Percentiles rank a stretch among this genome's conserved stretches.
phyloP scores from a whole-genome alignment of 1,140 invertebrate species.

The Euura saliciscinereae region DNA sequence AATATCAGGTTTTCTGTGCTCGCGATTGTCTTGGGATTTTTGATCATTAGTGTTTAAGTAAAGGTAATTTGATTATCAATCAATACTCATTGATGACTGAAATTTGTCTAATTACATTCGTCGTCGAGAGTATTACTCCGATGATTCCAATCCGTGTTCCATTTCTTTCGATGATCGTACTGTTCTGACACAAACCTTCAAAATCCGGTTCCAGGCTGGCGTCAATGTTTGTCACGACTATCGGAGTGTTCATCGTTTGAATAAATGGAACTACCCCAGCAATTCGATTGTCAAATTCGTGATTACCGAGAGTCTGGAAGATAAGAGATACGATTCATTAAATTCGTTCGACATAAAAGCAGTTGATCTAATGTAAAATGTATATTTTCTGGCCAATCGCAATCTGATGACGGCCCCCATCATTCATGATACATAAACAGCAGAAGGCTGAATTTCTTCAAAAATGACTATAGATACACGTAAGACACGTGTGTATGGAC shows the following conservation, averaged over 20 bases:
- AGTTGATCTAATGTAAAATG: no score
- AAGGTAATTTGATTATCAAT: background rate
- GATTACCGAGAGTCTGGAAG: constrained; percentile 81
- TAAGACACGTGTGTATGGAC: no score
- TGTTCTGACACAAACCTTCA: constrained; percentile 64
- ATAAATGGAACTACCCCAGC: constrained; percentile 78
- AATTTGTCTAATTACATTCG: constrained; percentile 63
- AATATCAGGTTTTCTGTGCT: constrained; percentile 68
- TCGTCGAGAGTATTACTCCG: constrained; percentile 76
- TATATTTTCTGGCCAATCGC: constrained; percentile 64
- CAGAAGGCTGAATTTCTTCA: constrained; percentile 87
- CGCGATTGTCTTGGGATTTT: constrained; percentile 62
- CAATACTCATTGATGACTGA: background rate
- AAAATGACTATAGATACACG: constrained; percentile 68
- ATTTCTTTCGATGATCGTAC: constrained; percentile 62
- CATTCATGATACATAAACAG: constrained; percentile 75
- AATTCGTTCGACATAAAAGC: no score
- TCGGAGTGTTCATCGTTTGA: constrained; percentile 65
- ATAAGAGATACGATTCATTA: background rate
- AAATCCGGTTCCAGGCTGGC: constrained; percentile 68
- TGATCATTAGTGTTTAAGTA: constrained; percentile 25
- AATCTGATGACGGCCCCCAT: constrained; percentile 79
- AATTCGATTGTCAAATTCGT: constrained; percentile 86
- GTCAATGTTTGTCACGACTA: constrained; percentile 81
- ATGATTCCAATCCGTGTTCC: constrained; percentile 80